Base-by-base conservation (phyloP, 2,113 vertebrate species). In the Phaetusa simplex region DNA sequence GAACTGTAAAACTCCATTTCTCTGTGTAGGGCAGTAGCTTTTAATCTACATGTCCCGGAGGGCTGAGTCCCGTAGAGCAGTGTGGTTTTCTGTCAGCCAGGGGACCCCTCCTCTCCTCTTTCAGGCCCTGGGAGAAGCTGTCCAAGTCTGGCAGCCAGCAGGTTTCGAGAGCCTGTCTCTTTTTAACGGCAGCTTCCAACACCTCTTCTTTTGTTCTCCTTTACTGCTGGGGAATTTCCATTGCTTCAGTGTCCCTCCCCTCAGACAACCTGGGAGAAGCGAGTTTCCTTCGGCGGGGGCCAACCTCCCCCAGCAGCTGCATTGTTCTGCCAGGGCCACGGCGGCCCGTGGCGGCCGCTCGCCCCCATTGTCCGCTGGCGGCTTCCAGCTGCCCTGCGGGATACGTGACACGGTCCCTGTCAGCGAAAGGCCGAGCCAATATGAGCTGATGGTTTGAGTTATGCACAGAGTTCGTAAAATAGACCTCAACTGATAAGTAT, bases 381-480 rank as follows among this genome's bases (percentile, higher is more conserved):
- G 94, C 91, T 95, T 96, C 95, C 95, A 96, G 80, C 90, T 0
- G 5, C 88, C 71, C 59, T 72, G 82, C 3, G 85, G 88, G 92
- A 81, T 97, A 97, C 96, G 96, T 97, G 97, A 97, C 96, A 95
- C 0, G 47, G 96, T 94, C 97, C 97, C 86, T 96, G 97, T 97
- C 96, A 93, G 94, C 82, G 0, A 80, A 49, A 38, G 82, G 71
- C 82, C 0, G 72, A 95, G 97, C 97, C 97, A 97, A 86, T 83
- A 94, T 78, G 64, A 77, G 64, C 71, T 76, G 71, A 42, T 92
- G 96, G 71, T 59, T 86, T 73, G 82, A 64, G 67, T 92, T 93
- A 74, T 49, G 61, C 42, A 69, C 82, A 40, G 76, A 85, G 90
- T 49, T 81, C 16, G 15, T 88, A 78, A 90, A 95, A 77, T 47